Evolutionary conservation across 2,797 vertebrate species (phyloP), one percentile per base, ranked within the genome.

Genomic region (Schizopygopsis malacanthus): DNA sequence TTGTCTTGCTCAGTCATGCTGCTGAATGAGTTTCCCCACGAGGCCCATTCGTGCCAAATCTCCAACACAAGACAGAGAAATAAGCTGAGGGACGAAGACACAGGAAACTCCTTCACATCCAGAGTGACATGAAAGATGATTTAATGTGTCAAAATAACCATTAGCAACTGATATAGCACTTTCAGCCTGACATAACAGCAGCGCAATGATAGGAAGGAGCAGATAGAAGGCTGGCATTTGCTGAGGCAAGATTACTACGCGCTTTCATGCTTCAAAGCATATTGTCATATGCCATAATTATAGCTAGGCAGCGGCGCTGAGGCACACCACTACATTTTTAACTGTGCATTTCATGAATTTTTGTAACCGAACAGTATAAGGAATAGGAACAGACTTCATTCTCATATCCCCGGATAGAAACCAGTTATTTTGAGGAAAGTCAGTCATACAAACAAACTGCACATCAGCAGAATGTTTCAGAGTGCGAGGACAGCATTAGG

Each of bases 331-430:
- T 37, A 28, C 6, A 41, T 47, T 83, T 83, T 63, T 75, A 85
- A 85, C 65, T 70, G 63, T 56, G 76, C n/a, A 78, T 84, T 67
- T 59, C 7, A 54, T 83, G 82, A 78, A 77, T 63, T 69, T 79
- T 47, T 79, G 63, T 79, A 37, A 61, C 20, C 6, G 41, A 83
- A 37, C 76, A 28, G 82, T 39, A 59, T 25, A 52, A 59, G 22
- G 12, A 73, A 45, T 16, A 37, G 41, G 50, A 81, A 50, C 81
- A 86, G 81, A 37, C 28, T 81, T 70, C 88, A 87, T 82, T 87
- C 89, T 93, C 88, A 90, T 90, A 93, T 94, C 93, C 91, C 93
- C 90, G 90, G 87, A 88, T 89, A 85, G 81, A 90, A 91, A 91
- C 88, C 61, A 87, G 91, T 92, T 94, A 93, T 94, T 95, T 92